Percentiles rank a stretch among this genome's conserved stretches.
Conservation (phyloP, 2,888 invertebrate genomes). For the Pseudoips prasinana region DNA sequence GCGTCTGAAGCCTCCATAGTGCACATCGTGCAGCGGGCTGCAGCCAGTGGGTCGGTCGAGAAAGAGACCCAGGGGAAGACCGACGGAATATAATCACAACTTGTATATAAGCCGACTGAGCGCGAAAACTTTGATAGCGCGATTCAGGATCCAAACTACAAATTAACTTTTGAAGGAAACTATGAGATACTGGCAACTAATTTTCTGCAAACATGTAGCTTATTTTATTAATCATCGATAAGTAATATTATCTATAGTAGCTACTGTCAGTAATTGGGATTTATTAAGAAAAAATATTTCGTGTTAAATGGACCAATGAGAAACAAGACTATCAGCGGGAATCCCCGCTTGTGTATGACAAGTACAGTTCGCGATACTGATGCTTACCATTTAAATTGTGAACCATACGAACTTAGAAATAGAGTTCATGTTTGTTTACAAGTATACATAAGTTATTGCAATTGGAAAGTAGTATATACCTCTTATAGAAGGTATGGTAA, state of each 20-base stretch:
- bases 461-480: too few relatives aligned
- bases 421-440: too few relatives aligned
- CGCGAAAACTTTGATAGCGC: constrained; percentile 17
- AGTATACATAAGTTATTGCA: too few relatives aligned
- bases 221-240: not conserved
- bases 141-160: constrained; percentile 10
- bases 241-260: not conserved
- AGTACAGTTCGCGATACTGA: too few relatives aligned
- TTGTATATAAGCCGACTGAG: not conserved
- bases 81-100: not conserved
- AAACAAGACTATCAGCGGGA: too few relatives aligned
- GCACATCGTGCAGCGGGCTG: constrained; percentile 5
- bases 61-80: constrained; percentile 29
- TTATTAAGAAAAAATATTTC: too few relatives aligned
- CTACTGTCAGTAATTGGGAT: too few relatives aligned
- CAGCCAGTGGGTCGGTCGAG: constrained; percentile 22
- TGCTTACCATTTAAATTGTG: too few relatives aligned
- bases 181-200: not conserved
- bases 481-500: too few relatives aligned
- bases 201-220: not conserved
- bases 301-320: too few relatives aligned
- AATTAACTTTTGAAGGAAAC: not conserved
- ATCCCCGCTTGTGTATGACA: too few relatives aligned
- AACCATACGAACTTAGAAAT: too few relatives aligned
- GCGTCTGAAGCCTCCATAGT: constrained; percentile 17